Evolutionary conservation across 2,888 invertebrate genomes (phyloP).

Genomic region (Heliconius aoede): DNA sequence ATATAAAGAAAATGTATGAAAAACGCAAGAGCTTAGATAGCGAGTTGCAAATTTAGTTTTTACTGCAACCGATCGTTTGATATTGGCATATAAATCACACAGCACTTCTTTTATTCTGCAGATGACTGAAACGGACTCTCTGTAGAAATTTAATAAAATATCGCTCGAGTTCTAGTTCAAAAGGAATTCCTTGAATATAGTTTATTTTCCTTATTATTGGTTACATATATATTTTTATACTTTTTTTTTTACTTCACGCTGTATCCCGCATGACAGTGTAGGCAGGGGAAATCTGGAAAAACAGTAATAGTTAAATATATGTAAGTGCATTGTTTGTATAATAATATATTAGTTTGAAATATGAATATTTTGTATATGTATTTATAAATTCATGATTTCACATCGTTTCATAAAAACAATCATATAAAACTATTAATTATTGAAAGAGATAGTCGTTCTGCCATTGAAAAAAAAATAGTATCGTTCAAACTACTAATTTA

Average conservation of each 20-base stretch:
- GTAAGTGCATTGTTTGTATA: too few relatives aligned
- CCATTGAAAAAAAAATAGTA: neutral
- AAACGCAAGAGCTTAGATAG: constrained; percentile 26
- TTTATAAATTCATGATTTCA: too few relatives aligned
- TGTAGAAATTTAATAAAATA: constrained; percentile 21
- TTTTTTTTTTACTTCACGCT: too few relatives aligned
- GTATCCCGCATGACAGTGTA: too few relatives aligned
- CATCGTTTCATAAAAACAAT: too few relatives aligned
- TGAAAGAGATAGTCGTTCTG: too few relatives aligned
- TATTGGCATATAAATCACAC: constrained; percentile 40
- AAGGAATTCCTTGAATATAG: constrained; percentile 6
- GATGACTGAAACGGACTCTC: constrained; percentile 24
- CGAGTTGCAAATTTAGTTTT: constrained; percentile 32
- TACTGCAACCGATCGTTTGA: constrained; percentile 34
- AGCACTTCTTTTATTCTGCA: constrained; percentile 27
- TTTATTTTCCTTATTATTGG: neutral
- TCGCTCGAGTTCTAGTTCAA: neutral
- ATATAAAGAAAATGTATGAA: constrained; percentile 8
- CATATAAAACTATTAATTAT: too few relatives aligned
- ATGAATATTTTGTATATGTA: too few relatives aligned
- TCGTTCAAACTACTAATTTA: neutral
- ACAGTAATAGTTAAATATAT: too few relatives aligned
- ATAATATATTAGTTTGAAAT: too few relatives aligned
- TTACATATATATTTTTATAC: neutral
- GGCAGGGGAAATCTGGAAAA: too few relatives aligned